Percentiles rank a stretch among this genome's conserved stretches.
phyloP scores from a whole-genome alignment of 37 sponge, comb jelly and placozoan species.

The Diacarnus erythraeanus region DNA sequence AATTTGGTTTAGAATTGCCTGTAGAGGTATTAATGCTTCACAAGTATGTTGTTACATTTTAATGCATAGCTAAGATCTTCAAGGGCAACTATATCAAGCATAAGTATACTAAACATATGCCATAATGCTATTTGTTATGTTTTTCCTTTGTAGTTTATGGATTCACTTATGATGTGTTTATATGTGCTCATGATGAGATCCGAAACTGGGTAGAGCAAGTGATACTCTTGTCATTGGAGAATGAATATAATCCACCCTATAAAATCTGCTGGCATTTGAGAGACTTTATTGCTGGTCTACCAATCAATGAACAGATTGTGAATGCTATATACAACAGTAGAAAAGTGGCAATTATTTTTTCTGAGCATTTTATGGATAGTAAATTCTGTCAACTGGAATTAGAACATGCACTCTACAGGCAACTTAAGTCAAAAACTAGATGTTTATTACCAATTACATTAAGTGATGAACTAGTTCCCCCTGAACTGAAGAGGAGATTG shows the following conservation, averaged over 20 bases:
- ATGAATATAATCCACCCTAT: not conserved
- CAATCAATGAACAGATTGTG: slow-evolving; percentile 26
- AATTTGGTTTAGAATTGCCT: too few species aligned
- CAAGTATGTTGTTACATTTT: too few species aligned
- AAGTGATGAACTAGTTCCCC: slow-evolving; percentile 15
- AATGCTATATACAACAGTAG: slow-evolving; percentile 37
- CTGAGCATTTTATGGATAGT: slow-evolving; percentile 29
- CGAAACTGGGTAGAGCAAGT: not conserved
- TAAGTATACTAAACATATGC: too few species aligned
- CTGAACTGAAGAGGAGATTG: slow-evolving; percentile 23
- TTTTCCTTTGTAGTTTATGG: slow-evolving; percentile 4
- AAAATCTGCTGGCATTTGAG: slow-evolving; percentile 40
- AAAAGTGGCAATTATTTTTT: slow-evolving; percentile 32
- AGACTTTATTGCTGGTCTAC: slow-evolving; percentile 28
- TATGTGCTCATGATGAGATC: slow-evolving; percentile 25
- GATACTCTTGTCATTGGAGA: slow-evolving; percentile 23
- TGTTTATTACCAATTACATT: slow-evolving; percentile 35
- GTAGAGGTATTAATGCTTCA: too few species aligned
- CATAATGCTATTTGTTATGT: too few species aligned
- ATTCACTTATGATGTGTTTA: slow-evolving; percentile 32
- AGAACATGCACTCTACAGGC: slow-evolving; percentile 18
- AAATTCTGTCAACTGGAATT: slow-evolving; percentile 35
- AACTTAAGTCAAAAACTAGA: slow-evolving; percentile 7
- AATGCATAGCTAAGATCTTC: too few species aligned
- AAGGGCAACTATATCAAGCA: too few species aligned